Evolutionary conservation across 2,113 vertebrate genomes (phyloP).

Genomic region (Sylvia atricapilla): DNA sequence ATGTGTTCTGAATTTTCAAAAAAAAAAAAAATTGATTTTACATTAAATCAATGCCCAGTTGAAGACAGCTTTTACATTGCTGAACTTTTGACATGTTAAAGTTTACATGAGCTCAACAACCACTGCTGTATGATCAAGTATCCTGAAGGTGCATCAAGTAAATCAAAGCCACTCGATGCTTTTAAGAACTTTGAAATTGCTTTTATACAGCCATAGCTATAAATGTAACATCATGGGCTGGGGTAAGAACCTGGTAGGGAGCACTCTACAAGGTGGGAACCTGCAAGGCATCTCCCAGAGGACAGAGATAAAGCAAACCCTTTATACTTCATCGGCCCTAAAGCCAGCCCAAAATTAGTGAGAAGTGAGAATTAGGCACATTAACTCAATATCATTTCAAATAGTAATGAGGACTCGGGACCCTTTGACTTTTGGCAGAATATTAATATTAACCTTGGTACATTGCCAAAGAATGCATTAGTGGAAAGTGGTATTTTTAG

Average conservation of each 20-base stretch:
- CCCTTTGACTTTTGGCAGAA: constrained; percentile 4
- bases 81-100: background rate
- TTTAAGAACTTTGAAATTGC: background rate
- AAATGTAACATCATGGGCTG: background rate
- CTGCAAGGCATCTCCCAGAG: background rate
- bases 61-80: background rate
- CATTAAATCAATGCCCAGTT: background rate
- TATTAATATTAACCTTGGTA: background rate
- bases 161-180: background rate
- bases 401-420: background rate
- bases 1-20: background rate
- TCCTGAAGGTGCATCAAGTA: background rate
- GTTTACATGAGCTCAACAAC: background rate
- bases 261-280: background rate
- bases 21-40: background rate
- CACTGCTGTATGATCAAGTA: background rate
- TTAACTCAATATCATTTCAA: background rate
- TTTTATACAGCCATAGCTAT: background rate
- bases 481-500: constrained; percentile 6
- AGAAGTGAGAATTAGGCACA: background rate
- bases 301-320: background rate
- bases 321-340: background rate
- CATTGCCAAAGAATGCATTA: constrained; percentile 12
- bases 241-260: background rate
- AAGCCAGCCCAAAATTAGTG: background rate